Conservation (phyloP, 2,888 invertebrate genomes). For the Lutraria lutraria region DNA sequence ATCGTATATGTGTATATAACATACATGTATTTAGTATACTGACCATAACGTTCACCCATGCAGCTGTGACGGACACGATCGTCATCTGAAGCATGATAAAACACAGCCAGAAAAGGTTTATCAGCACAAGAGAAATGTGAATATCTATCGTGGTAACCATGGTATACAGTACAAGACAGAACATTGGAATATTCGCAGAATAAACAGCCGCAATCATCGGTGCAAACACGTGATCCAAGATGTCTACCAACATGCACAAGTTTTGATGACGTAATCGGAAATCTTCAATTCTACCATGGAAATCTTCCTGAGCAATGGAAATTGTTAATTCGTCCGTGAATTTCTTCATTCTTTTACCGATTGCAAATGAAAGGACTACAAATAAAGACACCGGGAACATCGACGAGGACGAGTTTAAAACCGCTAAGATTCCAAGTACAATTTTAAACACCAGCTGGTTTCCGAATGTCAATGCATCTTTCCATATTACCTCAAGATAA, state of each 20-base stretch:
- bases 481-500: slow-evolving; percentile 68
- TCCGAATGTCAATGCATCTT: slow-evolving; percentile 47
- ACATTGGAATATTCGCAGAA: slow-evolving; percentile 71
- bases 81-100: slow-evolving; percentile 71
- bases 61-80: slow-evolving; percentile 68
- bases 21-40: slow-evolving; percentile 48
- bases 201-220: slow-evolving; percentile 69
- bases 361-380: slow-evolving; percentile 62
- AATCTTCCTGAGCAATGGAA: slow-evolving; percentile 40
- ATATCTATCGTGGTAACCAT: slow-evolving; percentile 66
- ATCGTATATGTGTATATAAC: no score
- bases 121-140: slow-evolving; percentile 65
- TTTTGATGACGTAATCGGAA: slow-evolving; percentile 77
- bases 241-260: slow-evolving; percentile 65
- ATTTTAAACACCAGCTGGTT: slow-evolving; percentile 58
- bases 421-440: slow-evolving; percentile 57
- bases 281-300: slow-evolving; percentile 70
- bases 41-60: slow-evolving; percentile 73
- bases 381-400: slow-evolving; percentile 70
- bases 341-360: slow-evolving; percentile 59
- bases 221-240: slow-evolving; percentile 67
- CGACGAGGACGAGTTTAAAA: slow-evolving; percentile 63
- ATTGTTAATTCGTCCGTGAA: slow-evolving; percentile 56
- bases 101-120: slow-evolving; percentile 73
- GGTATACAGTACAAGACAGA: slow-evolving; percentile 71